phyloP scores from a whole-genome alignment of 2,888 invertebrate species.

The Cynaeus angustus region DNA sequence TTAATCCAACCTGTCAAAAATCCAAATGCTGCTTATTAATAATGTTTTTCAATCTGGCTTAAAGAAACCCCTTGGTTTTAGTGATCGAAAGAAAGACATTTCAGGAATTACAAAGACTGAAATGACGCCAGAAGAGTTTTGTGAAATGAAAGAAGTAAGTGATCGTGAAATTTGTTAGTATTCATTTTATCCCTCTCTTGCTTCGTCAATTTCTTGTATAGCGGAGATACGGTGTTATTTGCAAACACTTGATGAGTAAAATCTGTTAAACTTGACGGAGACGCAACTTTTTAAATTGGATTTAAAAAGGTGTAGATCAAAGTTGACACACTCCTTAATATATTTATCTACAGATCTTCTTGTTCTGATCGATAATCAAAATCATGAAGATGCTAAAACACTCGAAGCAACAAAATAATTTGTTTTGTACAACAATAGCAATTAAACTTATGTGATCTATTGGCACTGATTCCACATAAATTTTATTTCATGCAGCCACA shows the following conservation, averaged over 20 bases:
- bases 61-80: neutral
- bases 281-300: too few relatives aligned
- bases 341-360: too few relatives aligned
- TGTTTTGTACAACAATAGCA: neutral
- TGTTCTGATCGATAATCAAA: too few relatives aligned
- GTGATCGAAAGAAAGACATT: neutral
- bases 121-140: constrained; percentile 4
- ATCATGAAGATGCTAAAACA: too few relatives aligned
- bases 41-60: neutral
- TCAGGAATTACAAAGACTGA: constrained; percentile 4
- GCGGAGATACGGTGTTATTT: constrained; percentile 17
- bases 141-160: constrained; percentile 23
- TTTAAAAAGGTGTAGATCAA: too few relatives aligned
- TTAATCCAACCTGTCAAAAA: constrained; percentile 43
- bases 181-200: constrained; percentile 22
- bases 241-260: neutral
- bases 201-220: constrained; percentile 5
- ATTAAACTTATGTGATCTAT: neutral
- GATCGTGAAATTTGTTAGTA: constrained; percentile 24
- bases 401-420: too few relatives aligned
- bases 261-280: too few relatives aligned
- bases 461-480: neutral
- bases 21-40: constrained; percentile 14
- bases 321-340: too few relatives aligned
- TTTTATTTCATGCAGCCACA: constrained; percentile 37